Base-by-base conservation (phyloP, 2,888 invertebrate genomes). In the Halictus quadricinctus region DNA sequence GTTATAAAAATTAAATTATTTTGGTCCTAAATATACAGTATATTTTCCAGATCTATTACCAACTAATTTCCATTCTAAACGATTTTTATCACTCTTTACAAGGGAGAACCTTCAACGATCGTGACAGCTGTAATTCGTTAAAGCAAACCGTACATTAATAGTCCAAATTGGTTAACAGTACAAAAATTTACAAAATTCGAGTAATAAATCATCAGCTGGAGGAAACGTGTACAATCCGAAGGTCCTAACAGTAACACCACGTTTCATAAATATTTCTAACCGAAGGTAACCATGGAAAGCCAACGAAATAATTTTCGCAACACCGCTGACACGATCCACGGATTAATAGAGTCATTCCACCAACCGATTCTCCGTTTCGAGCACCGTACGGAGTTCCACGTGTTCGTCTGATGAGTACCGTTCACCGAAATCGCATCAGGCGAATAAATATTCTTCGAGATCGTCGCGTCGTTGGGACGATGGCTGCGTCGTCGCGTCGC, bases 371-470 rank as follows among this genome's bases (percentile, higher is more conserved):
- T 43, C n/a, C 43, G 36, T 43, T 4, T n/a, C 21, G 41, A 70
- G 18, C 36, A 41, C 41, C 66, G 70, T 2, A 8, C 29, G 15
- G 60, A 29, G 60, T n/a, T 10, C 70, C 12, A 43, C 43, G 13
- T 21, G n/a, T n/a, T 13, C 43, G 41, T n/a, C 13, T n/a, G n/a
- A 12, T 48, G 18, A 41, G 50, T 66, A 79, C 72, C 81, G 80
- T 58, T 79, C 54, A 54, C 66, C 25, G 58, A 72, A 80, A n/a
- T 50, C 60, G 58, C 54, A 46, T 21, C 43, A 15, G 43, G 43
- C n/a, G 81, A 74, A 78, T 75, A 83, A 72, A 83, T 70, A 70
- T 79, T 29, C 46, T 46, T 29, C 46, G 6, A 25, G 81, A 72
- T 76, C 76, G 76, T 72, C 72, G n/a, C 76, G 76, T 72, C 72